These are phyloP conservation scores for Eleutherodactylus coqui DNA, from an alignment of 2,797 vertebrate genomes.

Conservation along the genomic window DNA sequence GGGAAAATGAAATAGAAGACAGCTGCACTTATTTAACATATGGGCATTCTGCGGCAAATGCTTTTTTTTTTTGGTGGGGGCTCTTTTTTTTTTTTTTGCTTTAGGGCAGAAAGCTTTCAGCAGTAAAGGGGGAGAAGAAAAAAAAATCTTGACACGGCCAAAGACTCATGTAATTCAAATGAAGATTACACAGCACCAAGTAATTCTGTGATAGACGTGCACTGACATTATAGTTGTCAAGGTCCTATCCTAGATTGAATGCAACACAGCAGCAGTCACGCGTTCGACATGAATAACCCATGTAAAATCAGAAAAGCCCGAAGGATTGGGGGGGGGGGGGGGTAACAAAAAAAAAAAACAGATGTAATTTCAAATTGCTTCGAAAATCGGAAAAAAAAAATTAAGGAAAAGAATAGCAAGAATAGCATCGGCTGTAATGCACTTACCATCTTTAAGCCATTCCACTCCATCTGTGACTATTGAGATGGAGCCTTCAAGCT, in stretches of 20 bases:
- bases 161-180: constrained; percentile 70
- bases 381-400: constrained; percentile 67
- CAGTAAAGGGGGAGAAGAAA: background rate
- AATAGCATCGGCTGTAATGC: constrained; percentile 52
- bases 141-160: constrained; percentile 35
- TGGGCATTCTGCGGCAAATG: constrained; percentile 53
- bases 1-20: constrained; percentile 15
- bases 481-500: constrained; percentile 85
- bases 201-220: constrained; percentile 71
- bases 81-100: constrained; percentile 38
- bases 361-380: constrained; percentile 24
- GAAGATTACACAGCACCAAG: constrained; percentile 70
- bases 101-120: constrained; percentile 51
- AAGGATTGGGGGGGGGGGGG: too few relatives aligned
- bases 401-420: background rate
- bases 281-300: constrained; percentile 42
- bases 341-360: constrained; percentile 60
- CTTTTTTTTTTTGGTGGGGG: background rate
- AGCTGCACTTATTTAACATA: constrained; percentile 61
- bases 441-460: constrained; percentile 99
- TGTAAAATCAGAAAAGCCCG: constrained; percentile 65
- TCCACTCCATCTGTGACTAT: constrained; percentile 99
- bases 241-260: constrained; percentile 73
- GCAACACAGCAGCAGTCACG: constrained; percentile 66
- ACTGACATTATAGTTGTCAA: constrained; percentile 77